Base-by-base conservation (phyloP, 1,140 invertebrate species). In the Calephelis nemesis region DNA sequence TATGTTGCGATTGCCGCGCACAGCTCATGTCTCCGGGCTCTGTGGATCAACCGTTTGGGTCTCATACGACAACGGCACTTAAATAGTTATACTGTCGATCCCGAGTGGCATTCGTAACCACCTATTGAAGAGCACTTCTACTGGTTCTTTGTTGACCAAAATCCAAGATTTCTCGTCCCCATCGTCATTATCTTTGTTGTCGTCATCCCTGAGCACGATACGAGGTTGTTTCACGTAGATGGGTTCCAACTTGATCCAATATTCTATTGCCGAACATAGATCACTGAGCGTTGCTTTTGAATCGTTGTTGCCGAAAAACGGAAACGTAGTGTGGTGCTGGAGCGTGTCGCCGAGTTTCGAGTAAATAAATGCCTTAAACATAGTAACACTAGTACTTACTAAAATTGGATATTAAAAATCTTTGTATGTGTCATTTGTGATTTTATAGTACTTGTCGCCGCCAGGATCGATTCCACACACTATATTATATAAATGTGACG, bases 171-270 rank as follows among this genome's bases (percentile, higher is more conserved):
- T 49, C 48, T 49, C 48, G 48, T 49, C 48, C 12, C 12, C 48
- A 49, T 49, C 48, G 48, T n/a, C 4, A 49, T 49, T 49, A 49
- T 13, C 12, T 49, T 49, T 49, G 12, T 15, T 15, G 13, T 52
- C 49, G 13, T 49, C 48, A 49, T 49, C 48, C 15, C 49, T 52
- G 49, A 52, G 49, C 49, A 52, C 49, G 6, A 52, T 15, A 8
- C 49, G 49, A 52, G 49, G 49, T n/a, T 52, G 49, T 15, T 52
- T 52, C 49, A 13, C 49, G 49, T 52, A 52, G 49, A 52, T 52
- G 49, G 49, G 49, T 52, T 52, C 49, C 49, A 52, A 52, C 13
- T 52, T 52, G 49, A 52, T 52, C 49, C 49, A 52, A 52, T 52
- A 52, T 52, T 52, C 49, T 52, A 52, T 7, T 8, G 49, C 49